These are phyloP conservation scores for Botrylloides violaceus DNA, from an alignment of 23 tunicate species.

Conservation along the genomic window DNA sequence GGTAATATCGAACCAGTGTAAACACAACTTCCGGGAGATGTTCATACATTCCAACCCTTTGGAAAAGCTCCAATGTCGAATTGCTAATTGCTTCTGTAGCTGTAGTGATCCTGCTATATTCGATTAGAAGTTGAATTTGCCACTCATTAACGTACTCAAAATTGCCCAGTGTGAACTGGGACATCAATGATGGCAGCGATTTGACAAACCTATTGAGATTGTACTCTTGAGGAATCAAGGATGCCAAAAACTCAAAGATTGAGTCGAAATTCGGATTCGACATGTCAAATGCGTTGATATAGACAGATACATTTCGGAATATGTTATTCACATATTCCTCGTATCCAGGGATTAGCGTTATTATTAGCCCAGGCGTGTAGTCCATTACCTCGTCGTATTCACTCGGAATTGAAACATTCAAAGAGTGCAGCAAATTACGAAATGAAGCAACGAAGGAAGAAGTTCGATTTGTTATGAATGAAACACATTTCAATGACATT, in stretches of 20 bases:
- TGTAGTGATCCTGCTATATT: constrained; percentile 8
- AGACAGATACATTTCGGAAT: neutral
- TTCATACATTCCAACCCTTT: constrained; percentile 7
- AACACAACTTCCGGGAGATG: neutral
- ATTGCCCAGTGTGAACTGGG: neutral
- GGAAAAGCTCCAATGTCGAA: neutral
- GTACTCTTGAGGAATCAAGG: neutral
- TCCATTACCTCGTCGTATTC: neutral
- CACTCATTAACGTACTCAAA: neutral
- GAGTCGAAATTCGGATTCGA: constrained; percentile 1
- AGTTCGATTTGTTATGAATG: neutral
- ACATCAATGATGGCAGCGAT: neutral
- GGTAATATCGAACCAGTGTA: neutral
- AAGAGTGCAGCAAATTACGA: neutral
- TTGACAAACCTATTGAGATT: neutral
- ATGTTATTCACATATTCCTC: neutral
- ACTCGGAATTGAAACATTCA: neutral
- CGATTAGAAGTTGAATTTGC: neutral
- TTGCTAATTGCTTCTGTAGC: constrained; percentile 4
- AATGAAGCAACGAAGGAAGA: neutral
- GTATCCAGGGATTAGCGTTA: neutral
- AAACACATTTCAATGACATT: neutral
- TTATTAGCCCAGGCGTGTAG: neutral
- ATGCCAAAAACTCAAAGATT: neutral
- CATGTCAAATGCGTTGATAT: neutral